These are phyloP conservation scores for Lingula anatina DNA, from an alignment of 2,888 invertebrate species.

Conservation along the genomic window DNA sequence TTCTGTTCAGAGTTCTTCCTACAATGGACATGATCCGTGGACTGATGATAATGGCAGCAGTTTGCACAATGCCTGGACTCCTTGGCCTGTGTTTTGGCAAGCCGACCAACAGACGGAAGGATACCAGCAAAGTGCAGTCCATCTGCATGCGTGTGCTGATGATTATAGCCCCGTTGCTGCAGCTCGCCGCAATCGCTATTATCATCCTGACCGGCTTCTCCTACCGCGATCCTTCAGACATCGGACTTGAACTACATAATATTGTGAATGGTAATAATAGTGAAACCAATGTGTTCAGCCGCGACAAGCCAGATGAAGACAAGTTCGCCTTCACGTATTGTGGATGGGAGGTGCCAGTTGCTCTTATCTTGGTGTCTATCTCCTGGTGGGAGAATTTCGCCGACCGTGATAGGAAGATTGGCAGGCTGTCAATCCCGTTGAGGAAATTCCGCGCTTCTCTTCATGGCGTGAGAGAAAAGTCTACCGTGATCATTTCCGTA, in stretches of 20 bases:
- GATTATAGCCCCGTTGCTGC: constrained; percentile 26
- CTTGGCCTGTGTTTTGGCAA: constrained; percentile 10
- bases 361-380: constrained; percentile 78
- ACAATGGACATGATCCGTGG: constrained; percentile 37
- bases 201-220: constrained; percentile 20
- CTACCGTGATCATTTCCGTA: neutral
- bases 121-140: neutral
- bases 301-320: neutral
- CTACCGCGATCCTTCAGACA: constrained; percentile 1
- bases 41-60: constrained; percentile 28
- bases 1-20: constrained; percentile 45
- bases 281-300: neutral
- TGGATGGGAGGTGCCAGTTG: constrained; percentile 77
- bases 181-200: constrained; percentile 23
- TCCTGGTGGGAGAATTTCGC: constrained; percentile 98
- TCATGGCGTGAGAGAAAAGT: constrained; percentile 18
- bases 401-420: constrained; percentile 20
- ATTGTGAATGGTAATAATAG: neutral
- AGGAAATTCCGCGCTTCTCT: constrained; percentile 25
- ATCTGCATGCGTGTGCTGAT: constrained; percentile 16
- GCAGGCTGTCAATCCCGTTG: constrained; percentile 17
- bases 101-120: neutral
- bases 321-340: neutral
- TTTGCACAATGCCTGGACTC: constrained; percentile 31
- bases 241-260: no score